A percentile compares a stretch with the other conserved stretches of the same genome.
These are phyloP conservation scores for Laupala kohalensis DNA, from an alignment of 1,140 invertebrate genomes.

Conservation along the genomic window DNA sequence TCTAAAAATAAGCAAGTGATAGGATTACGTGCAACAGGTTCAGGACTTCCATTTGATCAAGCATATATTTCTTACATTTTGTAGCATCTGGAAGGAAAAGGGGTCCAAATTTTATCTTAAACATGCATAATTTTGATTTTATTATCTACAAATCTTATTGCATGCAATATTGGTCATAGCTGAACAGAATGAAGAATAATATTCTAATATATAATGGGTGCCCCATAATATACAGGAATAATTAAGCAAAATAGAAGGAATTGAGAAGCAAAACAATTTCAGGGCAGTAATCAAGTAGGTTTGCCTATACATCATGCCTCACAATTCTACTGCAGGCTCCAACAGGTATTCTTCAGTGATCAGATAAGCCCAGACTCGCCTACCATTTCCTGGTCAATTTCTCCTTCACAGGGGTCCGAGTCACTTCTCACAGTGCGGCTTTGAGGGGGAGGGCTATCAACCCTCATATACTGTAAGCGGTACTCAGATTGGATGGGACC, in stretches of 20 bases:
- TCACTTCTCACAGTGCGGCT: slow-evolving; percentile 8
- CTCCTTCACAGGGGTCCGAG: slow-evolving; percentile 10
- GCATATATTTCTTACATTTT: neutral
- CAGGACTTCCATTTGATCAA: neutral
- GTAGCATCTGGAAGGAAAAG: neutral
- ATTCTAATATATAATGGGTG: neutral
- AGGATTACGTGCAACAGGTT: neutral
- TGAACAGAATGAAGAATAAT: neutral
- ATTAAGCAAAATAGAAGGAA: neutral
- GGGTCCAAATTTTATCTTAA: neutral
- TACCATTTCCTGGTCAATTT: slow-evolving; percentile 7
- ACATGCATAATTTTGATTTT: neutral
- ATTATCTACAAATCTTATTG: neutral
- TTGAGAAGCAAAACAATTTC: neutral
- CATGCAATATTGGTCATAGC: neutral
- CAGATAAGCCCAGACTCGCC: neutral
- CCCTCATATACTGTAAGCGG: slow-evolving; percentile 12
- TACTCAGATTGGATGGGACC: slow-evolving; percentile 8
- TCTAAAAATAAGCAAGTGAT: neutral
- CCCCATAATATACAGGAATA: neutral
- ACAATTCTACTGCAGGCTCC: neutral
- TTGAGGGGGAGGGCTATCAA: slow-evolving; percentile 3
- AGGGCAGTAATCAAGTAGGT: neutral
- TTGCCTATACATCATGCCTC: neutral
- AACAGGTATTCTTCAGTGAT: neutral